Evolutionary conservation across 2,888 invertebrate genomes (phyloP).

Genomic region (Melieria omissa): DNA sequence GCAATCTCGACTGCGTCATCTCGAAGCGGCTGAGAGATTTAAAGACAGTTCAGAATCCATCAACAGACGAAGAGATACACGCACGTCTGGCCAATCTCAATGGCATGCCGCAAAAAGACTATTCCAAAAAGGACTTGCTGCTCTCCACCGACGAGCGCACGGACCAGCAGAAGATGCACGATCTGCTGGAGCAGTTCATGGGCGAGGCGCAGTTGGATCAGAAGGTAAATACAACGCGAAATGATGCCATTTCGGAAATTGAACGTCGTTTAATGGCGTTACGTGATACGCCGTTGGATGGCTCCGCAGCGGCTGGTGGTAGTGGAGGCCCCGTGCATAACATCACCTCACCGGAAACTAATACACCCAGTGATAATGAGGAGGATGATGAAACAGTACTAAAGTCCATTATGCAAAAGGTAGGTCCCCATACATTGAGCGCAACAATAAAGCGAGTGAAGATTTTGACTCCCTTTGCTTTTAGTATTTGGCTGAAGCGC

Average conservation of each 20-base stretch:
- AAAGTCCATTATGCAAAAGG: conserved; percentile 62
- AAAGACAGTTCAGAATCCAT: conserved; percentile 70
- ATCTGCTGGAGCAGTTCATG: conserved; percentile 72
- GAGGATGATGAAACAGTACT: conserved; percentile 65
- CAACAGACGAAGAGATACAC: conserved; percentile 74
- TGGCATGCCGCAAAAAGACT: conserved; percentile 67
- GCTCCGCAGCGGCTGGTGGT: conserved; percentile 10
- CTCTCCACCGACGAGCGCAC: conserved; percentile 72
- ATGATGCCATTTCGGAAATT: conserved; percentile 69
- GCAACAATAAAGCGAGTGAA: background rate
- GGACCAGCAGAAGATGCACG: conserved; percentile 78
- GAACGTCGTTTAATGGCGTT: conserved; percentile 69
- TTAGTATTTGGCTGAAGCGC: conserved; percentile 69
- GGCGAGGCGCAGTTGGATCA: conserved; percentile 71
- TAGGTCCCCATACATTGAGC: conserved; percentile 32
- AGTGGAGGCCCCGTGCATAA: conserved; percentile 6
- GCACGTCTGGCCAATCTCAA: conserved; percentile 75
- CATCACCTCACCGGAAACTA: conserved; percentile 45
- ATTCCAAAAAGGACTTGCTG: conserved; percentile 62
- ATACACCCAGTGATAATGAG: conserved; percentile 60
- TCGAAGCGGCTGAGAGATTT: conserved; percentile 76
- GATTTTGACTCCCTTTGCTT: background rate
- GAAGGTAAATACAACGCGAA: conserved; percentile 67
- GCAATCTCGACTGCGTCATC: conserved; percentile 70
- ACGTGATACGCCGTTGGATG: conserved; percentile 64